A percentile compares a stretch with the other conserved stretches of the same genome.
phyloP scores from a whole-genome alignment of 2,888 invertebrate species.

The Drosophila macrospina region DNA sequence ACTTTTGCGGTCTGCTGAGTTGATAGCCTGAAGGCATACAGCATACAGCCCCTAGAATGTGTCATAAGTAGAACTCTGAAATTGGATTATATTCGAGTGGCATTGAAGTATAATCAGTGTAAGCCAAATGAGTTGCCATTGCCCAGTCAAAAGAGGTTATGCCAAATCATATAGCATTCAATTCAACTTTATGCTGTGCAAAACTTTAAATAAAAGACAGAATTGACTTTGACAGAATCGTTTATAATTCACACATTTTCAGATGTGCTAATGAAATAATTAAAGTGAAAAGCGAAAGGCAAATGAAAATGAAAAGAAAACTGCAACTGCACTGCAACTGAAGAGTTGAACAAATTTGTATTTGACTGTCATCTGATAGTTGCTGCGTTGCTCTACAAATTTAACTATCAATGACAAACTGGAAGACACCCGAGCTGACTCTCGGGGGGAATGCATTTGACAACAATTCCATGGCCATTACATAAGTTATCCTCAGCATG shows the following conservation, averaged over 20 bases:
- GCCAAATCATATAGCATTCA: not conserved
- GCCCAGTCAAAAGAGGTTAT: not conserved
- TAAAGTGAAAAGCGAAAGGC: too few relatives aligned
- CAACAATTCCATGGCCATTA: constrained; percentile 58
- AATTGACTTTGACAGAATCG: too few relatives aligned
- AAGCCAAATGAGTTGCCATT: constrained; percentile 48
- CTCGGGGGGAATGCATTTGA: constrained; percentile 39
- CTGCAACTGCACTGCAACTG: not conserved
- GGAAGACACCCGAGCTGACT: not conserved
- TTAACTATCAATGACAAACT: constrained; percentile 44
- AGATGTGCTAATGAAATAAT: constrained; percentile 2
- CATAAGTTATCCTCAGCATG: constrained; percentile 37
- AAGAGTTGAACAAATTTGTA: constrained; percentile 14
- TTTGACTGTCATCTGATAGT: constrained; percentile 1
- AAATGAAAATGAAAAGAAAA: constrained; percentile 1
- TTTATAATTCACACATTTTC: too few relatives aligned
- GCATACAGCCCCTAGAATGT: constrained; percentile 35
- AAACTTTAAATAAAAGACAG: not conserved
- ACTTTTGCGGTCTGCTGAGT: constrained; percentile 50
- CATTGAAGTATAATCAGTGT: constrained; percentile 71
- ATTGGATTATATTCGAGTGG: constrained; percentile 61
- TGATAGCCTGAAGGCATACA: constrained; percentile 24
- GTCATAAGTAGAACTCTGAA: constrained; percentile 52
- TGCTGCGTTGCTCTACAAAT: constrained; percentile 20
- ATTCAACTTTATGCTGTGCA: not conserved